phyloP scores from a whole-genome alignment of 2,888 invertebrate genomes.

The Drosophila formosana region DNA sequence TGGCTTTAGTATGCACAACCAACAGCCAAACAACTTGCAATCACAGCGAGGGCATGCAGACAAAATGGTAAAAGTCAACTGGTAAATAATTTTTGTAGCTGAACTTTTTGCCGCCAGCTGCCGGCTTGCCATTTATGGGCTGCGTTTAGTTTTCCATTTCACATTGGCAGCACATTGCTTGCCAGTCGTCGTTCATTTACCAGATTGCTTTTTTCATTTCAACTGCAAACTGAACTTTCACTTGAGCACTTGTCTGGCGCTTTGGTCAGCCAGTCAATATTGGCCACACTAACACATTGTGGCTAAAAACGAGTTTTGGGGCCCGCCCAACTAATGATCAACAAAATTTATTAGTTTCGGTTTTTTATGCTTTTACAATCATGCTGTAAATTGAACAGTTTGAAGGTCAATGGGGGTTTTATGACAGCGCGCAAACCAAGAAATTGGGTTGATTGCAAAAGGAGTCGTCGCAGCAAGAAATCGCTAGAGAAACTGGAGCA shows the following conservation, averaged over 20 bases:
- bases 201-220: constrained; percentile 43
- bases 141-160: constrained; percentile 75
- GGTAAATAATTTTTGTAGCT: constrained; percentile 58
- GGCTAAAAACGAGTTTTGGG: constrained; percentile 58
- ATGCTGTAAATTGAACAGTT: constrained; percentile 43
- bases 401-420: constrained; percentile 75
- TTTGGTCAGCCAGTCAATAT: constrained; percentile 49
- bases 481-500: constrained; percentile 33
- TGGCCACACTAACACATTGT: constrained; percentile 42
- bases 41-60: constrained; percentile 17
- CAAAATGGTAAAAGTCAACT: constrained; percentile 78
- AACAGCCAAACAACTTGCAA: constrained; percentile 1
- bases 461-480: constrained; percentile 18
- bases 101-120: constrained; percentile 41
- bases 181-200: constrained; percentile 35
- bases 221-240: constrained; percentile 67
- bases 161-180: constrained; percentile 42
- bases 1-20: constrained; percentile 25
- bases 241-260: constrained; percentile 66
- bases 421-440: constrained; percentile 34
- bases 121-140: constrained; percentile 70
- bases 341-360: constrained; percentile 65
- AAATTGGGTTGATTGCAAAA: constrained; percentile 59
- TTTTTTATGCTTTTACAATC: constrained; percentile 43
- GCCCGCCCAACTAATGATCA: constrained; percentile 69